Conservation (phyloP, 2,797 vertebrate species). For the Odontamblyopus lacepedii region DNA sequence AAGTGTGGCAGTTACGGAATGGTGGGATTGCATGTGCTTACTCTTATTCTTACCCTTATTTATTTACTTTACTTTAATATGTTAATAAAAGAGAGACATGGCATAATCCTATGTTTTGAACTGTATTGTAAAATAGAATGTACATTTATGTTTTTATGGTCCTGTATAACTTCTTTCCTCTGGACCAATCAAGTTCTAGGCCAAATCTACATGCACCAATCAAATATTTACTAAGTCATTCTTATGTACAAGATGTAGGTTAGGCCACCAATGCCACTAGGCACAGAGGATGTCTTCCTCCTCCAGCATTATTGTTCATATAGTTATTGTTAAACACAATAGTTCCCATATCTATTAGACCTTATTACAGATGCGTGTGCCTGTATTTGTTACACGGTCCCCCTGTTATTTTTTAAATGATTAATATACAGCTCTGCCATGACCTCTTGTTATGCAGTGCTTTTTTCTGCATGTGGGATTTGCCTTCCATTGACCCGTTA, state of each 20-base stretch:
- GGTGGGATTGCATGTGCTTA: not conserved
- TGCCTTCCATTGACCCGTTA: constrained; percentile 38
- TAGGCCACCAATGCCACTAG: not conserved
- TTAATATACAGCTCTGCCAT: constrained; percentile 5
- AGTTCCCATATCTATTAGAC: not conserved
- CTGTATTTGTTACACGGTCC: not conserved
- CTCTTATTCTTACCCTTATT: constrained; percentile 5
- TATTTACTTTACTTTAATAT: no score
- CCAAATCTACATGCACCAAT: not conserved
- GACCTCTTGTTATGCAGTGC: constrained; percentile 3
- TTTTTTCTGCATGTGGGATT: constrained; percentile 28
- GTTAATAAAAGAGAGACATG: not conserved
- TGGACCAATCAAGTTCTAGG: not conserved
- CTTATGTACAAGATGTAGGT: not conserved
- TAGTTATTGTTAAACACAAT: not conserved
- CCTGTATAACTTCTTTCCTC: not conserved
- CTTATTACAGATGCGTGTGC: not conserved
- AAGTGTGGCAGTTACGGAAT: not conserved
- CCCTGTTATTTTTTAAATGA: not conserved
- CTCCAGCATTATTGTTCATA: not conserved
- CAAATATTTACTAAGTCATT: constrained; percentile 5
- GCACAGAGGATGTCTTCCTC: not conserved
- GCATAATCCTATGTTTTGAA: not conserved
- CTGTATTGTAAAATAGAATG: not conserved
- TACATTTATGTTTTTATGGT: not conserved